Evolutionary conservation across 2,888 invertebrate species (phyloP).

Genomic region (Harpagoxenus sublaevis): DNA sequence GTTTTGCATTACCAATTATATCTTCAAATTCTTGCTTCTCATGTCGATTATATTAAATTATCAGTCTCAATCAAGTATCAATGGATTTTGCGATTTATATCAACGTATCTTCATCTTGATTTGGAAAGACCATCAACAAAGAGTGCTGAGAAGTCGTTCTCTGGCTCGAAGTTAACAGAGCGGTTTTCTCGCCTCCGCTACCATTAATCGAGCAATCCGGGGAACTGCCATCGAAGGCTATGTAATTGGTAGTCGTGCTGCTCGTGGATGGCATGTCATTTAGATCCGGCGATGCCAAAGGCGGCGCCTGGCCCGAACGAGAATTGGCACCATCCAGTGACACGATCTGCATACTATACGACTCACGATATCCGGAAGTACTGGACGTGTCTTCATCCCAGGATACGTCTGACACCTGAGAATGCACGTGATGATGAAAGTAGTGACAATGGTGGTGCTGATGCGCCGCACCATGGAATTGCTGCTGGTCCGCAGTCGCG

Average conservation of each 20-base stretch:
- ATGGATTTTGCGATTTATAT: slow-evolving; percentile 87
- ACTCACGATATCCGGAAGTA: slow-evolving; percentile 94
- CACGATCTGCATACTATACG: slow-evolving; percentile 89
- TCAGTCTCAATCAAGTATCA: slow-evolving; percentile 37
- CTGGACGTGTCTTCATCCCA: slow-evolving; percentile 94
- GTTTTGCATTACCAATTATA: background rate
- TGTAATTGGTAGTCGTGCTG: slow-evolving; percentile 86
- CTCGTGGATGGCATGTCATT: slow-evolving; percentile 87
- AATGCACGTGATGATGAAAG: slow-evolving; percentile 78
- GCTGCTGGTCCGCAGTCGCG: slow-evolving; percentile 69
- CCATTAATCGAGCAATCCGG: slow-evolving; percentile 90
- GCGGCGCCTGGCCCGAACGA: slow-evolving; percentile 86
- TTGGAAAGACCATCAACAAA: slow-evolving; percentile 91
- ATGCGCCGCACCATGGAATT: slow-evolving; percentile 64
- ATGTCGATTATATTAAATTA: slow-evolving; percentile 2
- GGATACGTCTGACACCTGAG: slow-evolving; percentile 89
- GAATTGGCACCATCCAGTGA: slow-evolving; percentile 87
- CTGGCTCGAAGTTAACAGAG: slow-evolving; percentile 88
- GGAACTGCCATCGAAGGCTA: slow-evolving; percentile 87
- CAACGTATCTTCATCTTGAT: slow-evolving; percentile 95
- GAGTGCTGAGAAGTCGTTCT: slow-evolving; percentile 92
- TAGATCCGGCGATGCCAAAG: slow-evolving; percentile 89
- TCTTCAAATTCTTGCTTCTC: background rate
- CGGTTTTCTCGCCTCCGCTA: slow-evolving; percentile 88
- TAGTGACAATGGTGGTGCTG: slow-evolving; percentile 76